These are phyloP conservation scores for Phortica variegata DNA, from an alignment of 1,140 invertebrate species.

Conservation along the genomic window DNA sequence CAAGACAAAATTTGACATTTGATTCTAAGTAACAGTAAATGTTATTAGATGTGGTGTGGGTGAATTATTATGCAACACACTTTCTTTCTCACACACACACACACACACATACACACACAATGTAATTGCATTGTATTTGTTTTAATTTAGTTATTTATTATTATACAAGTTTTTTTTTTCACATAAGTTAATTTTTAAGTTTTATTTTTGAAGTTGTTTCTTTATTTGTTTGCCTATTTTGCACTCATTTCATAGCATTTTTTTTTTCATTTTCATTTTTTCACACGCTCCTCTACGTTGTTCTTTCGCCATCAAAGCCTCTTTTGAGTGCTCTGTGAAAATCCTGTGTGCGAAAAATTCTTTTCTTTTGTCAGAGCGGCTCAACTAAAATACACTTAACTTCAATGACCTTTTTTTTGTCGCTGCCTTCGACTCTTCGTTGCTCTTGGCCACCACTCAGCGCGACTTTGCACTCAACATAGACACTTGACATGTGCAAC, in stretches of 20 bases:
- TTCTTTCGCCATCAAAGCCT: too few species aligned
- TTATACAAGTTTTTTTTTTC: constrained; percentile 29
- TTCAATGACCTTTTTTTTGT: constrained; percentile 14
- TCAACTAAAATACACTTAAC: constrained; percentile 40
- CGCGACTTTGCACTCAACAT: constrained; percentile 31
- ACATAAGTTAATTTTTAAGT: constrained; percentile 18
- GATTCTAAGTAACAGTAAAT: constrained; percentile 10
- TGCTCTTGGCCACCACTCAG: constrained; percentile 2
- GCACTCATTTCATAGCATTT: too few species aligned
- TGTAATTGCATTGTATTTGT: constrained; percentile 6
- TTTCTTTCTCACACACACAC: too few species aligned
- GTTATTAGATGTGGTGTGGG: constrained; percentile 42
- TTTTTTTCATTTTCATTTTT: too few species aligned
- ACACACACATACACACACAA: too few species aligned
- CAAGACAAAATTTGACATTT: constrained; percentile 50
- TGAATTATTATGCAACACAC: too few species aligned
- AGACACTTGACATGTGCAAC: constrained; percentile 11
- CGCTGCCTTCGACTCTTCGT: not conserved
- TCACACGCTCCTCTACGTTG: constrained; percentile 47
- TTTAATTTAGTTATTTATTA: constrained; percentile 20
- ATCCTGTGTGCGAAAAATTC: constrained; percentile 38
- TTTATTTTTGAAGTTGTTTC: constrained; percentile 16
- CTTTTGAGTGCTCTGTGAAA: too few species aligned
- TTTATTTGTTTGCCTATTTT: constrained; percentile 20
- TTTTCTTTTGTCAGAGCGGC: not conserved